Percentiles rank a stretch among this genome's conserved stretches.
Evolutionary conservation across 2,797 vertebrate genomes (phyloP).

Genomic region (Alfaro cultratus): DNA sequence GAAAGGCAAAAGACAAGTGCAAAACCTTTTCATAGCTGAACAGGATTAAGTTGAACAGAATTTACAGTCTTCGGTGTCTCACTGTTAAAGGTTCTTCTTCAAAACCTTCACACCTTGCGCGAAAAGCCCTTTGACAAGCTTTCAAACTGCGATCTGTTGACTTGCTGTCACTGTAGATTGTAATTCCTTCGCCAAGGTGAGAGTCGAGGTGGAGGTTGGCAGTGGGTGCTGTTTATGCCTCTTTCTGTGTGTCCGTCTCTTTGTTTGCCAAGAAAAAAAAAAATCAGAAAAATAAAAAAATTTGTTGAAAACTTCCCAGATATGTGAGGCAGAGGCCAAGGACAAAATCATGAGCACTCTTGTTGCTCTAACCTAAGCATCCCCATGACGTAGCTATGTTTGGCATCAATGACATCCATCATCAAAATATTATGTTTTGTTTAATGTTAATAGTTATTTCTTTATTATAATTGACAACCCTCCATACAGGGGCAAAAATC

Average conservation of each 20-base stretch:
- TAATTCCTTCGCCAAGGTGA: conserved; percentile 11
- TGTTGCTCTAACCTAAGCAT: not conserved
- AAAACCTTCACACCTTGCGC: not conserved
- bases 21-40: not conserved
- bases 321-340: not conserved
- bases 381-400: not conserved
- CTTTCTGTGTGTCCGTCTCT: conserved; percentile 3
- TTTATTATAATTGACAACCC: not conserved
- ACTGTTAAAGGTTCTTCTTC: conserved; percentile 2
- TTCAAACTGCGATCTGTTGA: conserved; percentile 14
- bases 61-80: not conserved
- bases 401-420: not conserved
- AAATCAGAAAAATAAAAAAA: not conserved
- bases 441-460: not conserved
- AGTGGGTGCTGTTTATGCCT: not conserved
- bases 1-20: not conserved
- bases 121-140: conserved; percentile 4
- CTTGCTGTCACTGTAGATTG: conserved; percentile 18
- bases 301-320: conserved; percentile 2
- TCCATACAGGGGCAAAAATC: not conserved
- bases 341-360: not conserved
- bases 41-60: not conserved
- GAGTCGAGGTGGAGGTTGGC: conserved; percentile 4
- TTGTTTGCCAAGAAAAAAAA: conserved; percentile 1
- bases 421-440: not conserved